Conservation (phyloP, 2,797 vertebrate species). For the Poeciliopsis infans region DNA sequence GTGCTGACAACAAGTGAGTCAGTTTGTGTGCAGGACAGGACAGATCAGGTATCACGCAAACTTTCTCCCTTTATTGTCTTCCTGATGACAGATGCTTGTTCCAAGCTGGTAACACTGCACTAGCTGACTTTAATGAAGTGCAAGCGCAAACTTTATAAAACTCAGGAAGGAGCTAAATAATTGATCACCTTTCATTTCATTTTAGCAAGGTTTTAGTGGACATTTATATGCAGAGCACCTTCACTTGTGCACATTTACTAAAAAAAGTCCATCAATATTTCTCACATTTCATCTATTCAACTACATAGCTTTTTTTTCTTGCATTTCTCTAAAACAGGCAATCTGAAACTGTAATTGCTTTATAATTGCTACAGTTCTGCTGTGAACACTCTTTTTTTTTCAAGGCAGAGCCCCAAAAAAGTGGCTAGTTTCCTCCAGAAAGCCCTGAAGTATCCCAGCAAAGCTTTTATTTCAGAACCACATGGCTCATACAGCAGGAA, state of each 20-base stretch:
- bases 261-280: slow-evolving; percentile 39
- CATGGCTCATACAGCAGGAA: slow-evolving; percentile 41
- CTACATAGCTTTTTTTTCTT: slow-evolving; percentile 42
- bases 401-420: slow-evolving; percentile 60
- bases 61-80: slow-evolving; percentile 57
- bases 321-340: slow-evolving; percentile 46
- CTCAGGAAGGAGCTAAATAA: slow-evolving; percentile 19
- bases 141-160: slow-evolving; percentile 12
- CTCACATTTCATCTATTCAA: slow-evolving; percentile 40
- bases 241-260: slow-evolving; percentile 21
- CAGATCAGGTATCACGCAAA: slow-evolving; percentile 68
- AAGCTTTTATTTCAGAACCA: slow-evolving; percentile 51
- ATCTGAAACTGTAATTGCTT: slow-evolving; percentile 78
- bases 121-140: slow-evolving; percentile 1
- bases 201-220: slow-evolving; percentile 20
- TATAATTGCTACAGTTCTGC: slow-evolving; percentile 72
- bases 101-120: slow-evolving; percentile 37
- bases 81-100: slow-evolving; percentile 56
- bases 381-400: slow-evolving; percentile 55
- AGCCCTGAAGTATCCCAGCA: slow-evolving; percentile 53
- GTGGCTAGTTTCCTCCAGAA: slow-evolving; percentile 68
- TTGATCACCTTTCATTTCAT: slow-evolving; percentile 39
- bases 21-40: slow-evolving; percentile 41
- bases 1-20: slow-evolving; percentile 34
- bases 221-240: slow-evolving; percentile 27